Evolutionary conservation across 2,888 invertebrate genomes (phyloP).

Genomic region (Drosophila rellima): DNA sequence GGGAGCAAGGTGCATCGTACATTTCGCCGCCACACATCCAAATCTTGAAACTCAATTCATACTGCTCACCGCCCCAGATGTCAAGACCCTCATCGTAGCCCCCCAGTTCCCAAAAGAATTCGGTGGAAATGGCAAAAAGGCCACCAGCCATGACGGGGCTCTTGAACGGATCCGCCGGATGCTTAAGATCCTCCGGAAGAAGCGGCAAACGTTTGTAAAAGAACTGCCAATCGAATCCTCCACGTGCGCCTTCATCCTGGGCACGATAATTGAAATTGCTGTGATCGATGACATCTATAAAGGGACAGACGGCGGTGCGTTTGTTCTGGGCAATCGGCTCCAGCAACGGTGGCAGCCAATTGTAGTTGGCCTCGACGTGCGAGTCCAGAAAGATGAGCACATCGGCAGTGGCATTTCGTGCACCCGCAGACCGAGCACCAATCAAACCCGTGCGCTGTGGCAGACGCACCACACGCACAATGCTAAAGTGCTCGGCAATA

Average conservation of each 20-base stretch:
- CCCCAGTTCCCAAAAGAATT: constrained; percentile 98
- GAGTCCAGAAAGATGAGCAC: constrained; percentile 96
- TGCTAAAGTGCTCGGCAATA: constrained; percentile 89
- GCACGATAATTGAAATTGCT: constrained; percentile 97
- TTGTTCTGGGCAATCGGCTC: constrained; percentile 95
- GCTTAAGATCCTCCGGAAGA: constrained; percentile 81
- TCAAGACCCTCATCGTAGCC: constrained; percentile 97
- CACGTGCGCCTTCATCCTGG: constrained; percentile 97
- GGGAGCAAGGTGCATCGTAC: constrained; percentile 96
- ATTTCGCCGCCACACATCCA: constrained; percentile 98
- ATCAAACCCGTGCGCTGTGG: constrained; percentile 93
- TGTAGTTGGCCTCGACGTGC: constrained; percentile 95
- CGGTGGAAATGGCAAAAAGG: constrained; percentile 95
- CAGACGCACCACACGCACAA: constrained; percentile 92
- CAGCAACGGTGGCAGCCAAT: constrained; percentile 96
- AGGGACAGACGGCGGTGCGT: constrained; percentile 96
- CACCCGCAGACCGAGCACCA: constrained; percentile 94
- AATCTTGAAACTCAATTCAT: constrained; percentile 98
- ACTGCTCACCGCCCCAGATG: constrained; percentile 99
- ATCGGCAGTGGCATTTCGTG: constrained; percentile 91
- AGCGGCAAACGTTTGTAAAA: constrained; percentile 97
- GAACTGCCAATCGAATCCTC: constrained; percentile 99
- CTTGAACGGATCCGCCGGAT: constrained; percentile 86
- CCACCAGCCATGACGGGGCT: constrained; percentile 99
- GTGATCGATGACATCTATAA: constrained; percentile 97